A percentile compares a stretch with the other conserved stretches of the same genome.
Evolutionary conservation across 2,797 vertebrate genomes (phyloP).

Genomic region (Mustela erminea): DNA sequence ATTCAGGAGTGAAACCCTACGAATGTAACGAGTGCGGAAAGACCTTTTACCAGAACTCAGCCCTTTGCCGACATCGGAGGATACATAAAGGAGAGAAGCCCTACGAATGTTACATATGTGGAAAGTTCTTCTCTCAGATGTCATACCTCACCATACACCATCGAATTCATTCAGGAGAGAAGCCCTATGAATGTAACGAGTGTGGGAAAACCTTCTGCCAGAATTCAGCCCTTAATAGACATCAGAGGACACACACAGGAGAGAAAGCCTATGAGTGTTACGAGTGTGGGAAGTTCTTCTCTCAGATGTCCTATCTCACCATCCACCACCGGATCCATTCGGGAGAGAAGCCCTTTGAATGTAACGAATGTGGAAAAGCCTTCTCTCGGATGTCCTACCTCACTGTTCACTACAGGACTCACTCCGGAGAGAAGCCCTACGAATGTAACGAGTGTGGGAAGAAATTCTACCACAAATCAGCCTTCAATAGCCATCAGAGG

Average conservation of each 20-base stretch:
- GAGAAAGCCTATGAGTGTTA: slow-evolving; percentile 84
- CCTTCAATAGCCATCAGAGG: slow-evolving; percentile 83
- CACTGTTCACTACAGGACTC: slow-evolving; percentile 82
- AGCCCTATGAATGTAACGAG: slow-evolving; percentile 84
- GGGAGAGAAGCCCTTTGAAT: slow-evolving; percentile 84
- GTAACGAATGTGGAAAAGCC: slow-evolving; percentile 83
- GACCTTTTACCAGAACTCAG: slow-evolving; percentile 82
- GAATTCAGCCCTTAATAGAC: slow-evolving; percentile 83
- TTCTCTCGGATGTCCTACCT: slow-evolving; percentile 84
- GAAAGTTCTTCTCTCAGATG: slow-evolving; percentile 85
- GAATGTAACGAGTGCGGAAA: slow-evolving; percentile 83
- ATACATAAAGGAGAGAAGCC: slow-evolving; percentile 83
- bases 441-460: slow-evolving; percentile 83
- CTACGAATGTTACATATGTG: slow-evolving; percentile 84
- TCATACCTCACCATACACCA: slow-evolving; percentile 85
- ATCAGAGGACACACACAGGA: slow-evolving; percentile 85
- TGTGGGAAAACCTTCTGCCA: slow-evolving; percentile 86
- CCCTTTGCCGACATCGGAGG: slow-evolving; percentile 81
- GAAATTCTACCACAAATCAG: slow-evolving; percentile 83
- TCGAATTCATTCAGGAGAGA: slow-evolving; percentile 84
- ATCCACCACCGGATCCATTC: slow-evolving; percentile 84
- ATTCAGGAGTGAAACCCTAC: slow-evolving; percentile 82
- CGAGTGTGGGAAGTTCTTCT: slow-evolving; percentile 81
- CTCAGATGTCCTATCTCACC: slow-evolving; percentile 80
- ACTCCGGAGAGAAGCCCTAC: slow-evolving; percentile 85